These are phyloP conservation scores for Penaeus indicus DNA, from an alignment of 1,140 invertebrate genomes.

Conservation along the genomic window DNA sequence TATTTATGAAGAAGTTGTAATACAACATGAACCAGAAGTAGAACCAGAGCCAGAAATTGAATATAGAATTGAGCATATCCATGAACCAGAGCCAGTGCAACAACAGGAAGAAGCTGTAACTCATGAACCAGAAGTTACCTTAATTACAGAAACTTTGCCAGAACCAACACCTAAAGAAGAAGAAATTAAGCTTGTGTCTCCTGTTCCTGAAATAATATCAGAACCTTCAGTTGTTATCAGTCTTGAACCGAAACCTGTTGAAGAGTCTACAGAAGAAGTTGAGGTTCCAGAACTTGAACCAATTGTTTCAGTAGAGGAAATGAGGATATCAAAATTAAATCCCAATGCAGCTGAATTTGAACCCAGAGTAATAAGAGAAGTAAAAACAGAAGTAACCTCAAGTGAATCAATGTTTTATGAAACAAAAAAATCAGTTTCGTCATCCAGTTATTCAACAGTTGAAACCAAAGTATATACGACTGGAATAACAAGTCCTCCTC, in stretches of 20 bases:
- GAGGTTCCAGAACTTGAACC: no score
- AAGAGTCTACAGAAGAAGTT: background rate
- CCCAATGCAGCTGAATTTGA: conserved; percentile 29
- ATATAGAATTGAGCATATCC: background rate
- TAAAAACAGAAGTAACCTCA: conserved; percentile 42
- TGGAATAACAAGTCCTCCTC: conserved; percentile 39
- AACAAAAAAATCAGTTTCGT: conserved; percentile 52
- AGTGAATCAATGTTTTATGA: conserved; percentile 50
- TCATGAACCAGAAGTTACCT: conserved; percentile 33
- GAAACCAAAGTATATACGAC: conserved; percentile 58
- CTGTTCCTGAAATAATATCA: conserved; percentile 53
- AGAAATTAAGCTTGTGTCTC: conserved; percentile 39
- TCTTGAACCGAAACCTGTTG: background rate
- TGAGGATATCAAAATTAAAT: background rate
- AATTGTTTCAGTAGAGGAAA: conserved; percentile 5
- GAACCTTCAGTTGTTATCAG: conserved; percentile 22
- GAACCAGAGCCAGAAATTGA: conserved; percentile 25
- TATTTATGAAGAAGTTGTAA: background rate
- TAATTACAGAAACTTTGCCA: conserved; percentile 41
- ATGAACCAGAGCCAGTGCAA: background rate
- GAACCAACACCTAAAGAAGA: conserved; percentile 14
- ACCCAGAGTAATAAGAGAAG: conserved; percentile 36
- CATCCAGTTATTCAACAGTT: conserved; percentile 46
- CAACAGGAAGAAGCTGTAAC: conserved; percentile 17
- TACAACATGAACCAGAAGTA: conserved; percentile 30